Base-by-base conservation (phyloP, 1,140 invertebrate species). In the Amphibalanus amphitrite region DNA sequence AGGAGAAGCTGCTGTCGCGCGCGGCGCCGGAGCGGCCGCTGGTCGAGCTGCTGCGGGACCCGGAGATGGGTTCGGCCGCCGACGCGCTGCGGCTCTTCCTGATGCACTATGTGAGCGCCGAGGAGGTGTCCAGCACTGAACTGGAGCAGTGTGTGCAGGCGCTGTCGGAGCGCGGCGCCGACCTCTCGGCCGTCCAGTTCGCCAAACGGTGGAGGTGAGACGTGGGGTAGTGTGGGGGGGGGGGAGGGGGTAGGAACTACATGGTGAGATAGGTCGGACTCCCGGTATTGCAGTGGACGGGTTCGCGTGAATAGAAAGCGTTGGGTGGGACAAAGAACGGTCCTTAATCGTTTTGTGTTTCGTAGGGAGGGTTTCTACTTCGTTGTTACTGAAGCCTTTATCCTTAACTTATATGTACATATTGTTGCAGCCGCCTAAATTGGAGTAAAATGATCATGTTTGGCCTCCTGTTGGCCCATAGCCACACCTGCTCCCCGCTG, bases 191-290 rank as follows among this genome's bases (percentile, higher is more conserved):
- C 26, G 23, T 65, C 26, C 71, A 72, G 38, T 28, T 71, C 73
- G 74, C 72, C 74, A 71, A 75, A 69, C 33, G 75, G 71, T 28
- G 73, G 73, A 29, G 69, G 64, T 67, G 70, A 72, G 8, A 72
- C 72, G 70, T 72, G 75, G 17, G 76, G 89, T 77, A 93, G 92
- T 75, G 88, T 90, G 78, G 95, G 95, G n/a, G 93, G 92, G 67
- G 95, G 93, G 28, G 96, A 93, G 0, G 95, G 93, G 82, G 97
- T 94, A 0, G 92, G 96, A 0, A 92, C 89, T 75, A 98, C 98
- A 95, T 98, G 99, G 81, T 95, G 93, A 0, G 98, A 98, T 82
- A 83, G 99, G n/a, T 90, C 98, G 77, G 93, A n/a, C n/a, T n/a
- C 90, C 10, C 93, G 97, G 80, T 94, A 94, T 29, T 98, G 95